Conservation (phyloP, 1,140 invertebrate species). For the Thalassaphorura encarpata region DNA sequence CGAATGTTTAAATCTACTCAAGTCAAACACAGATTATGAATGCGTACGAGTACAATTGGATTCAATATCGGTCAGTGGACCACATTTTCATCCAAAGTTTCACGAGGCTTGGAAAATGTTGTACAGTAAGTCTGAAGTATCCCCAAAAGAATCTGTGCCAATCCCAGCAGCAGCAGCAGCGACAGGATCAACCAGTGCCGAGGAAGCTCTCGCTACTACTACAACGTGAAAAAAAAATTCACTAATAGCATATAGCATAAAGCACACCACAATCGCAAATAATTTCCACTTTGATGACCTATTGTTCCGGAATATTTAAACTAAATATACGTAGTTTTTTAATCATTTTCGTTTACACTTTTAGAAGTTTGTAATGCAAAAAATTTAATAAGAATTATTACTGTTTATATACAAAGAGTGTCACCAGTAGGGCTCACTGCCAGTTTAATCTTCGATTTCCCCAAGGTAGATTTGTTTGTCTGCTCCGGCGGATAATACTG, state of each 20-base stretch:
- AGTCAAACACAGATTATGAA: slow-evolving; percentile 2
- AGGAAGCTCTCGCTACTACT: no score
- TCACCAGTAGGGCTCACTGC: neutral
- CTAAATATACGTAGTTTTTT: neutral
- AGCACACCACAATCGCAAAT: neutral
- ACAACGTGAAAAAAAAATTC: no score
- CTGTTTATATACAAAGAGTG: neutral
- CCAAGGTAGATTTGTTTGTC: slow-evolving; percentile 95
- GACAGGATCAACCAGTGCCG: no score
- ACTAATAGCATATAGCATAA: neutral
- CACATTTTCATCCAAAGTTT: neutral
- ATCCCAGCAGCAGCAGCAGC: no score
- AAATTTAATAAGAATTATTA: neutral
- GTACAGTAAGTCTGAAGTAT: no score
- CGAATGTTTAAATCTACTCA: slow-evolving; percentile 5
- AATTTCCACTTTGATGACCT: no score
- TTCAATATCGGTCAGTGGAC: neutral
- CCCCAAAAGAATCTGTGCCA: no score
- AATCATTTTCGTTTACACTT: neutral
- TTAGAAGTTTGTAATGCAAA: neutral
- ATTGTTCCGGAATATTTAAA: no score
- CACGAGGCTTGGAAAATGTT: neutral
- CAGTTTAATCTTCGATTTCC: slow-evolving; percentile 64
- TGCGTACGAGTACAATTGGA: neutral
- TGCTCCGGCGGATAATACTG: slow-evolving; percentile 83